These are phyloP conservation scores for Lytechinus variegatus DNA, from an alignment of 35 echinoderm and acorn worm species.

Conservation along the genomic window DNA sequence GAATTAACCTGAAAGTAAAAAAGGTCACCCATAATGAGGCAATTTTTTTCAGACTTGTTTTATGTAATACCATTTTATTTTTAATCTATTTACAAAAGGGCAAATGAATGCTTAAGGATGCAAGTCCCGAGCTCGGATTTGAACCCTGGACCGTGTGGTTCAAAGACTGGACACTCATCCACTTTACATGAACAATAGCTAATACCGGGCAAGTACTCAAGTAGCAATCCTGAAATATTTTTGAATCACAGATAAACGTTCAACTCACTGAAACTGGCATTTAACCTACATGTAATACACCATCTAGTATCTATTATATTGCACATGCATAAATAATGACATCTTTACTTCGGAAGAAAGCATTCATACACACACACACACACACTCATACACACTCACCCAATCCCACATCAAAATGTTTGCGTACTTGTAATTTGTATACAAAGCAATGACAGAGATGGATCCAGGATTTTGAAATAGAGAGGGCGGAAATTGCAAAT, in stretches of 20 bases:
- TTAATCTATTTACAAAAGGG: no score
- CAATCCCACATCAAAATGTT: not conserved
- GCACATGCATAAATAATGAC: not conserved
- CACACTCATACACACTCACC: not conserved
- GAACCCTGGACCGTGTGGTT: no score
- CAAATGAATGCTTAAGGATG: no score
- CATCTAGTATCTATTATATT: not conserved
- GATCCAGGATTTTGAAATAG: no score
- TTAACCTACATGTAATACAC: not conserved
- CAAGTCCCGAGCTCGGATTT: no score
- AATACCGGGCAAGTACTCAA: not conserved
- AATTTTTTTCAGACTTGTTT: no score
- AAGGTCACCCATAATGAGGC: no score
- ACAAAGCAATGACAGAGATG: not conserved
- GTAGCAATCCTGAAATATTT: not conserved
- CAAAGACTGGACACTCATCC: no score
- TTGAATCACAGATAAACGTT: not conserved
- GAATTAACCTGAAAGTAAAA: no score
- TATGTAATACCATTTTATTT: no score
- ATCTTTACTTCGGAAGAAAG: not conserved
- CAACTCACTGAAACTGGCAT: not conserved
- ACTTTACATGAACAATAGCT: no score
- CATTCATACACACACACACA: not conserved
- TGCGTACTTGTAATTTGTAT: not conserved
- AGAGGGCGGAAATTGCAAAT: no score